A percentile compares a stretch with the other conserved stretches of the same genome.
phyloP scores from a whole-genome alignment of 2,113 vertebrate genomes.

The Mystacornis crossleyi region DNA sequence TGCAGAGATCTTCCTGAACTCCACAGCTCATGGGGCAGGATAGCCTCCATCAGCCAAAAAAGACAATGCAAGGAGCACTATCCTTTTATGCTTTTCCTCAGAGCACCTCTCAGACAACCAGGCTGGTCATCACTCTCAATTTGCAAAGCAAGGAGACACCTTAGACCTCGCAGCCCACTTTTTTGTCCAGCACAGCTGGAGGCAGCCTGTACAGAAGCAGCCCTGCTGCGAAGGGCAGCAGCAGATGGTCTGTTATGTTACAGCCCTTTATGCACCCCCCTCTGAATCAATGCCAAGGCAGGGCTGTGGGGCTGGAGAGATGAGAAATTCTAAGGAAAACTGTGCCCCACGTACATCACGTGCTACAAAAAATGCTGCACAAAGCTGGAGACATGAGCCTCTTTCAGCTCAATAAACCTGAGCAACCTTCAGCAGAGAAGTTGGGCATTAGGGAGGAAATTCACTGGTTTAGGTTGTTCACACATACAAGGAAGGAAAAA shows the following conservation, averaged over 20 bases:
- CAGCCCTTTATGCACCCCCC: rapidly evolving
- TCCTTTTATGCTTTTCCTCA: background rate
- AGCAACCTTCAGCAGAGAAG: background rate
- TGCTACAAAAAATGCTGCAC: rapidly evolving
- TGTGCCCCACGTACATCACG: rapidly evolving
- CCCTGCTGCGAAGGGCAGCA: background rate
- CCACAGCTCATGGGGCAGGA: rapidly evolving
- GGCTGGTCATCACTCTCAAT: background rate
- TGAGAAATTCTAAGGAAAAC: background rate
- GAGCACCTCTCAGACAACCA: background rate
- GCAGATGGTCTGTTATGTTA: background rate
- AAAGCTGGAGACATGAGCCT: rapidly evolving
- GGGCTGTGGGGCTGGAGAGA: background rate
- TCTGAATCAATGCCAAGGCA: background rate
- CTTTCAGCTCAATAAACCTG: background rate
- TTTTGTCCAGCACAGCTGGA: background rate
- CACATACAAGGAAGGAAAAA: background rate
- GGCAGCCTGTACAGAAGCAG: background rate
- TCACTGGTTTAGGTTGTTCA: background rate
- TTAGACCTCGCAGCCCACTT: background rate
- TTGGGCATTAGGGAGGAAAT: background rate
- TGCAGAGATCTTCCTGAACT: background rate
- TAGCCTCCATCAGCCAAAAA: background rate
- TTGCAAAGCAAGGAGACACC: background rate
- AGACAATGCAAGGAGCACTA: background rate